A percentile compares a stretch with the other conserved stretches of the same genome.
phyloP scores from a whole-genome alignment of 2,113 vertebrate genomes.

The Hippopotamus amphibius region DNA sequence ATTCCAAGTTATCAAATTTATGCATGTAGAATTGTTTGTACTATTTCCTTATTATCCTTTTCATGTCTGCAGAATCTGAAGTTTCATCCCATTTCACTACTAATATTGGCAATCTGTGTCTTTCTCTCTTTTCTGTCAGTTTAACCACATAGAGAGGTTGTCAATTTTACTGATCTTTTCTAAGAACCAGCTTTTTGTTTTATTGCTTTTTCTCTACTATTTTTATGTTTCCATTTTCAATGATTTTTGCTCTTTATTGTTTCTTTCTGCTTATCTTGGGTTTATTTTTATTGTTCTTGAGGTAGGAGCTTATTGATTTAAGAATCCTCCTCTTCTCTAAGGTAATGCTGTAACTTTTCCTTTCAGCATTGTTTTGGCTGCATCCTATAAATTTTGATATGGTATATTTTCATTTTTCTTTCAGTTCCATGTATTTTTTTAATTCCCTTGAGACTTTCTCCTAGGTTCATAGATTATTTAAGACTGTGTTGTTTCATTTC shows the following conservation, averaged over 20 bases:
- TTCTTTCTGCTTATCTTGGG: not conserved
- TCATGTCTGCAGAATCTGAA: not conserved
- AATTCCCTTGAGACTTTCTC: not conserved
- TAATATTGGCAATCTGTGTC: not conserved
- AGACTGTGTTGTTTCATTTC: not conserved
- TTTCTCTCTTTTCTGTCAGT: not conserved
- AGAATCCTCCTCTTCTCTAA: not conserved
- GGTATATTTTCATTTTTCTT: not conserved
- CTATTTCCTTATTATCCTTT: not conserved
- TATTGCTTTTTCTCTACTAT: not conserved
- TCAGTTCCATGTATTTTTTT: not conserved
- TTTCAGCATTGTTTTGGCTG: not conserved
- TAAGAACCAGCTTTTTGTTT: not conserved
- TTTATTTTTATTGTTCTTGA: not conserved
- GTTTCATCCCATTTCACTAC: not conserved
- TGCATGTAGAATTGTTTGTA: not conserved
- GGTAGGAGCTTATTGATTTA: not conserved
- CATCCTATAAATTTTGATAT: not conserved
- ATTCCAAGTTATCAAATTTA: not conserved
- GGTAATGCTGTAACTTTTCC: not conserved
- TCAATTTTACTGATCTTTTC: not conserved
- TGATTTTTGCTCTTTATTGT: not conserved
- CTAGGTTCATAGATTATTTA: not conserved
- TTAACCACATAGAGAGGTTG: not conserved
- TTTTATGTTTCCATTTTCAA: conserved; percentile 34